Percentiles rank a stretch among this genome's conserved stretches.
These are phyloP conservation scores for Leptinotarsa lineolata DNA, from an alignment of 1,140 invertebrate genomes.

Conservation along the genomic window DNA sequence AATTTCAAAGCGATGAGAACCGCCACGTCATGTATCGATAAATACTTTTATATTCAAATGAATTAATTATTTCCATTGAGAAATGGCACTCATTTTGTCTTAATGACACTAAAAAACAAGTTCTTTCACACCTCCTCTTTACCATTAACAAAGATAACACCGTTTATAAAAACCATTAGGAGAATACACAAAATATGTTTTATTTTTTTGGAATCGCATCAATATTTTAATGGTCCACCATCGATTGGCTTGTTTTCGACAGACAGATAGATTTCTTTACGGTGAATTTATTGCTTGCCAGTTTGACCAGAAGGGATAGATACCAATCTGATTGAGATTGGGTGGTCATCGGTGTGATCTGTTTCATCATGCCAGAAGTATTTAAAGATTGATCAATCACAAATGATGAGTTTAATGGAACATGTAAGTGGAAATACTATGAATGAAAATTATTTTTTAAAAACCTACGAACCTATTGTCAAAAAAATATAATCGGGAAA, in stretches of 20 bases:
- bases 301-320: neutral
- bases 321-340: neutral
- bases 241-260: slow-evolving; percentile 7
- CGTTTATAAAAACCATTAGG: slow-evolving; percentile 38
- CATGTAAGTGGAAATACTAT: too few species aligned
- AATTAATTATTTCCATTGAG: slow-evolving; percentile 48
- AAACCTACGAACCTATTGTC: too few species aligned
- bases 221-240: slow-evolving; percentile 23
- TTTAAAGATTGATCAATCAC: neutral
- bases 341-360: neutral
- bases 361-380: neutral
- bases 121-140: slow-evolving; percentile 45
- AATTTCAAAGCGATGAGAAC: slow-evolving; percentile 29
- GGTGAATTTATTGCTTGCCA: neutral
- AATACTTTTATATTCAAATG: slow-evolving; percentile 49
- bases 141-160: slow-evolving; percentile 33
- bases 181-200: slow-evolving; percentile 32
- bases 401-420: neutral
- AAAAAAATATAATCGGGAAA: too few species aligned
- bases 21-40: slow-evolving; percentile 43
- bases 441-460: too few species aligned
- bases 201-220: slow-evolving; percentile 30
- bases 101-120: slow-evolving; percentile 47
- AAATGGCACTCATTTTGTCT: slow-evolving; percentile 45
- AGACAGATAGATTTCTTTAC: neutral